Evolutionary conservation across 2,888 invertebrate genomes (phyloP).

Genomic region (Eugnorisma glareosa): DNA sequence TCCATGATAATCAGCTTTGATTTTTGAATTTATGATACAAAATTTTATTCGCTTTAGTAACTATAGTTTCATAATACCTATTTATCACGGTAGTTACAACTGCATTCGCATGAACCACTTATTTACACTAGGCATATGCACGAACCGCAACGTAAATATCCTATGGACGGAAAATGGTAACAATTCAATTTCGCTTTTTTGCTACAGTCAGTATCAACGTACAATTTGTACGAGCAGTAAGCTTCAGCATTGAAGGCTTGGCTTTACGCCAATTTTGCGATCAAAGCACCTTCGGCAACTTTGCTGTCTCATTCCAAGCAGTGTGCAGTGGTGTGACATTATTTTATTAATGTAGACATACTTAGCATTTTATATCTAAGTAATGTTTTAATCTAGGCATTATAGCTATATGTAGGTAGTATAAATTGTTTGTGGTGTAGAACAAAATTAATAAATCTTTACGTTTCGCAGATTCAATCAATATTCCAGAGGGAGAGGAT

Average conservation of each 20-base stretch:
- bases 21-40: conserved; percentile 65
- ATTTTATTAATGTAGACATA: conserved; percentile 81
- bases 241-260: conserved; percentile 86
- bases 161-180: conserved; percentile 87
- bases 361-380: conserved; percentile 66
- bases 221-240: conserved; percentile 81
- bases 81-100: conserved; percentile 85
- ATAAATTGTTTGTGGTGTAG: conserved; percentile 43
- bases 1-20: conserved; percentile 68
- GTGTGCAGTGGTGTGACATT: conserved; percentile 78
- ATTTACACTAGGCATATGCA: conserved; percentile 82
- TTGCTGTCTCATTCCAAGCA: conserved; percentile 82
- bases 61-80: conserved; percentile 74
- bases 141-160: conserved; percentile 84
- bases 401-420: conserved; percentile 70
- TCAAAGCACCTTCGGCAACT: conserved; percentile 83
- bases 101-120: conserved; percentile 86
- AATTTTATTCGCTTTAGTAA: conserved; percentile 78
- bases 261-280: conserved; percentile 84
- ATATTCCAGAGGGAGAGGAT: conserved; percentile 91
- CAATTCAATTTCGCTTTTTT: conserved; percentile 91
- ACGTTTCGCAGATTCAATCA: conserved; percentile 90
- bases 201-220: conserved; percentile 83
- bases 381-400: conserved; percentile 63
- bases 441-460: conserved; percentile 62